phyloP scores from a whole-genome alignment of 2,113 vertebrate genomes.

The Astur gentilis region DNA sequence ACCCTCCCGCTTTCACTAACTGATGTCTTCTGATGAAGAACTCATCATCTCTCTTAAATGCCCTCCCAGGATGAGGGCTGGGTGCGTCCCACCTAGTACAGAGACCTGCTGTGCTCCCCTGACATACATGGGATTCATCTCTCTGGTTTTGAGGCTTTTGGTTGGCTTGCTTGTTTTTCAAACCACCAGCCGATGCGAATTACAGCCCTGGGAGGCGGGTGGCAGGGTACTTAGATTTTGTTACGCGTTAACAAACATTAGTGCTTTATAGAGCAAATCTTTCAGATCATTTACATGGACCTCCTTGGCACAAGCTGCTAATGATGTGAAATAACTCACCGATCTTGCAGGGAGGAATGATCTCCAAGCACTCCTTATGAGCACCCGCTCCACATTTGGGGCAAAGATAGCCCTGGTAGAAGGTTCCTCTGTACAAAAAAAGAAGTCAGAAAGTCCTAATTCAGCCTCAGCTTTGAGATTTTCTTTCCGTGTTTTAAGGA shows the following conservation, averaged over 20 bases:
- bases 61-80: neutral
- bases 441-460: neutral
- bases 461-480: neutral
- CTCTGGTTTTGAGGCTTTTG: neutral
- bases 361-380: slow-evolving; percentile 96
- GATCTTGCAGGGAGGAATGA: slow-evolving; percentile 92
- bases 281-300: neutral
- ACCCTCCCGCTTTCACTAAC: neutral
- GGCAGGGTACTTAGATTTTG: neutral
- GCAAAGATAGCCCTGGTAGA: slow-evolving; percentile 97
- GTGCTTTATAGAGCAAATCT: neutral
- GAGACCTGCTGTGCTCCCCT: neutral
- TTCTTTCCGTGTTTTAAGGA: neutral
- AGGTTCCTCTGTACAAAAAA: slow-evolving; percentile 82
- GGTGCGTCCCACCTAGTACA: neutral
- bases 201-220: neutral
- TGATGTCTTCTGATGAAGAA: neutral
- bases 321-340: slow-evolving; percentile 73
- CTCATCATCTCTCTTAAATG: neutral
- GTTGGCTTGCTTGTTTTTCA: neutral
- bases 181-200: neutral
- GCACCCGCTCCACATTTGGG: slow-evolving; percentile 90
- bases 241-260: neutral
- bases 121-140: neutral
- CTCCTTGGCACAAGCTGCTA: neutral